Base-by-base conservation (phyloP, 2,113 vertebrate species). In the Petroica traversi region DNA sequence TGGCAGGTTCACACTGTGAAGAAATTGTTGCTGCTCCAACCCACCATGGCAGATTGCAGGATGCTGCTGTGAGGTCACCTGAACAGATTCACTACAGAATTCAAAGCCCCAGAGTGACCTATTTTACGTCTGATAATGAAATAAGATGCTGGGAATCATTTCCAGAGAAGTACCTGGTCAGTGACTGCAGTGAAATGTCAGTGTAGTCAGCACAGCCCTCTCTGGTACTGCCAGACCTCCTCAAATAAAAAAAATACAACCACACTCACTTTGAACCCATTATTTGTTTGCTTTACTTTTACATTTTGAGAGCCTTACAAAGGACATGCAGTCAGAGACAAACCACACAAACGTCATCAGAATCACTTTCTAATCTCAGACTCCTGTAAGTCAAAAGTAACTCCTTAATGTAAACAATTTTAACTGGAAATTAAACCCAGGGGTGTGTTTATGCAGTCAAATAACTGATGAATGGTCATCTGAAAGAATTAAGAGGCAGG, bases 31-130 rank as follows among this genome's bases (percentile, higher is more conserved):
- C 92, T 92, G 80, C 95, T 96, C 78, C 58, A 57, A 83, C 54
- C 88, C 83, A 54, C 64, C 51, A 34, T 1, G 36, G 54, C 92
- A 90, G 84, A 59, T 51, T 73, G 66, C 24, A 36, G 88, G 76
- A 92, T 83, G 93, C 95, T 97, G 94, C 96, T 93, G 95, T 38
- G 95, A 96, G 94, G 95, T 93, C 94, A 92, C 82, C 91, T 77
- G 93, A 82, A 66, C 91, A 93, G 81, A 83, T 72, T 84, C 89
- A 75, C 66, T 40, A 40, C 58, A 76, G 51, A 80, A 94, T 36
- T 95, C 87, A 93, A 89, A 90, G 91, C 15, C 75, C 62, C 52
- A 40, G 28, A 91, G n/a, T 93, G 94, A 97, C 92, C 97, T 95
- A 95, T 89, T 96, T 96, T 85, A 94, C 0, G 4, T 77, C 81